Conservation (phyloP, 2,113 vertebrate genomes). For the Tetrax tetrax region DNA sequence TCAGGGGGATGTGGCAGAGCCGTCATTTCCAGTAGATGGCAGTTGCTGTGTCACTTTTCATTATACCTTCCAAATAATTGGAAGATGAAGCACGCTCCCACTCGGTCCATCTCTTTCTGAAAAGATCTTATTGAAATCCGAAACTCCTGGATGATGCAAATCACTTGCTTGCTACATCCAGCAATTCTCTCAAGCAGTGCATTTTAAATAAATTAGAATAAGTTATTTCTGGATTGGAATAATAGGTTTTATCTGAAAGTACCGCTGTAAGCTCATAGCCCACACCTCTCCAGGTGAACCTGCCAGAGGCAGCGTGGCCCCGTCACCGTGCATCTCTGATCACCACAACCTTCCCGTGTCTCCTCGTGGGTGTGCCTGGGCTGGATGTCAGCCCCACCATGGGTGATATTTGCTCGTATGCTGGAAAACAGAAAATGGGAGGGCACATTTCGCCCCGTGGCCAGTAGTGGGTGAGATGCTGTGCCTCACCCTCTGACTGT, state of each 20-base stretch:
- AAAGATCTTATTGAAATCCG: background rate
- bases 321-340: background rate
- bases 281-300: no score
- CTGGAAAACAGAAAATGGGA: background rate
- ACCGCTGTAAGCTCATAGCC: background rate
- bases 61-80: background rate
- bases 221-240: background rate
- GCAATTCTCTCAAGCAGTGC: background rate
- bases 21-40: background rate
- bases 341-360: background rate
- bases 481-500: rapidly evolving
- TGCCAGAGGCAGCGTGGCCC: rapidly evolving
- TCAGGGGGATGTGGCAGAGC: background rate
- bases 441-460: rapidly evolving
- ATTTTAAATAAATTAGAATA: background rate
- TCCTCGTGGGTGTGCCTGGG: background rate
- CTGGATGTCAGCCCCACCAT: rapidly evolving
- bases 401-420: rapidly evolving
- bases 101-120: background rate
- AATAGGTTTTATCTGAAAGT: background rate
- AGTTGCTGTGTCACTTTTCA: background rate
- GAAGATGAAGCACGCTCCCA: background rate
- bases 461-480: background rate
- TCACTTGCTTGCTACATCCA: background rate
- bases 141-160: background rate